These are phyloP conservation scores for Parus major DNA, from an alignment of 2,113 vertebrate species.

Conservation along the genomic window DNA sequence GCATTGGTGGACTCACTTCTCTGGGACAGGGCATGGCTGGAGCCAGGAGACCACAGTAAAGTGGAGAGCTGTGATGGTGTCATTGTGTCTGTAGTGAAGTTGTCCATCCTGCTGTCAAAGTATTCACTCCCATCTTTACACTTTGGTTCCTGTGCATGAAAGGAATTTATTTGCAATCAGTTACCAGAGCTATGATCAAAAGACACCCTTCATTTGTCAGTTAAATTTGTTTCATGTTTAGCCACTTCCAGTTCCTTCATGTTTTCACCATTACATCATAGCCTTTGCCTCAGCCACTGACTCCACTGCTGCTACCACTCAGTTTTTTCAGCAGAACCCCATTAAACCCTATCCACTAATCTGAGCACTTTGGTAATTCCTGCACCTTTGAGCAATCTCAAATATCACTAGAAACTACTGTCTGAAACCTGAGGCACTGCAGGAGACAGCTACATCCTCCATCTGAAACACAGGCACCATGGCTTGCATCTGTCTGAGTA, in stretches of 20 bases:
- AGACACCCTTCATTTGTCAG: background rate
- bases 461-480: background rate
- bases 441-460: background rate
- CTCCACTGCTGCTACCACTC: background rate
- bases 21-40: conserved; percentile 72
- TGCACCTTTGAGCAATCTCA: background rate
- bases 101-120: conserved; percentile 88
- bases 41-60: conserved; percentile 80
- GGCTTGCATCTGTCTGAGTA: background rate
- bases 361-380: background rate
- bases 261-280: background rate
- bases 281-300: background rate
- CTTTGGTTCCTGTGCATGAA: conserved; percentile 81
- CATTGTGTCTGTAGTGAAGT: conserved; percentile 79
- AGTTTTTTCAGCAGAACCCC: background rate
- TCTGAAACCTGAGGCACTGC: background rate
- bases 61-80: conserved; percentile 79
- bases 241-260: background rate
- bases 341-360: background rate
- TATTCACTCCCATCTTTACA: conserved; percentile 86
- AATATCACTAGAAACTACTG: background rate
- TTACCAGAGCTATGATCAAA: accelerated
- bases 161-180: background rate
- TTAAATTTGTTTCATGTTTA: background rate
- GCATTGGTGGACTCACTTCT: conserved; percentile 83